Evolutionary conservation across 1,140 invertebrate species (phyloP).

Genomic region (Oedothorax gibbosus): DNA sequence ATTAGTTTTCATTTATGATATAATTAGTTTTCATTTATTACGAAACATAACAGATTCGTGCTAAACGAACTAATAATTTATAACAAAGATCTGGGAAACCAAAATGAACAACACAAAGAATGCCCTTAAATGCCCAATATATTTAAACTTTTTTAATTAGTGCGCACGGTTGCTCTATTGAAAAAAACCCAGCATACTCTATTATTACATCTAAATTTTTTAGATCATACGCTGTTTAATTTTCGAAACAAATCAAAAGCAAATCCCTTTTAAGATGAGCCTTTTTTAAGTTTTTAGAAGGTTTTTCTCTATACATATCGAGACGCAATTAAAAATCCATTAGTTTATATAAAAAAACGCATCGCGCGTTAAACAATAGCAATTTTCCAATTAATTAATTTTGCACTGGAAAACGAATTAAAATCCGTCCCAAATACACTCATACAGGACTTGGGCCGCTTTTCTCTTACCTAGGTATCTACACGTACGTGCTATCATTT

Average conservation of each 20-base stretch:
- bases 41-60: too few relatives aligned
- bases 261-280: neutral
- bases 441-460: constrained; percentile 14
- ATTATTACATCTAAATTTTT: too few relatives aligned
- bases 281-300: constrained; percentile 30
- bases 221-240: too few relatives aligned
- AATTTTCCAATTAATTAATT: constrained; percentile 53
- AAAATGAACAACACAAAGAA: too few relatives aligned
- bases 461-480: constrained; percentile 8
- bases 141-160: too few relatives aligned
- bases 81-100: too few relatives aligned
- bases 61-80: too few relatives aligned
- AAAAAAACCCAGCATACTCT: too few relatives aligned
- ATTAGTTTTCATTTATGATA: too few relatives aligned
- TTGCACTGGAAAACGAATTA: constrained; percentile 36
- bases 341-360: constrained; percentile 5
- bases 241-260: constrained; percentile 30
- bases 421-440: constrained; percentile 17
- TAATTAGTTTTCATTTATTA: too few relatives aligned
- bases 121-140: too few relatives aligned
- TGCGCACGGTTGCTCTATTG: too few relatives aligned
- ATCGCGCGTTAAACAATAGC: constrained; percentile 32
- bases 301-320: constrained; percentile 40
- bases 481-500: constrained; percentile 20
- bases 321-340: constrained; percentile 52